Evolutionary conservation across 2,113 vertebrate species (phyloP).

Genomic region (Aramus guarauna): DNA sequence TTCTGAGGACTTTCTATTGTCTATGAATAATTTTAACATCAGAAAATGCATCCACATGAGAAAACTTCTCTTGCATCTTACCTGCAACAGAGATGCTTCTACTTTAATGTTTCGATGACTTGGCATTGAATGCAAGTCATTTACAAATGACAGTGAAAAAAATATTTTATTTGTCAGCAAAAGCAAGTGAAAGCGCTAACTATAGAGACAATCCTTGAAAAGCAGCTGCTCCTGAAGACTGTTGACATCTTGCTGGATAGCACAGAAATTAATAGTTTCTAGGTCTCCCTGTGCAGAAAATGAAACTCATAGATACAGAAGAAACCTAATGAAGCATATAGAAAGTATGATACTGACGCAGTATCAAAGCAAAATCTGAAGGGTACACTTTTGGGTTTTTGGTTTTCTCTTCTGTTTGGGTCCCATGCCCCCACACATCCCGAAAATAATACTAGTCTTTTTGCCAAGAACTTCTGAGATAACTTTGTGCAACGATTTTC

Average conservation of each 20-base stretch:
- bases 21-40: not conserved
- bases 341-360: not conserved
- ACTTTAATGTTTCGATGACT: not conserved
- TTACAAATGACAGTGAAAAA: not conserved
- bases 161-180: not conserved
- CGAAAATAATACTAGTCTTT: not conserved
- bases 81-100: not conserved
- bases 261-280: not conserved
- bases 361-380: not conserved
- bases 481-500: not conserved
- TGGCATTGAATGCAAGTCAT: not conserved
- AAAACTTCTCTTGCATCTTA: not conserved
- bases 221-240: not conserved
- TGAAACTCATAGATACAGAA: not conserved
- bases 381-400: not conserved
- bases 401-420: not conserved
- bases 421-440: accelerated
- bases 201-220: not conserved
- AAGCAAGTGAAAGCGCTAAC: not conserved
- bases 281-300: not conserved
- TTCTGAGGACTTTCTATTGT: not conserved
- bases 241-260: not conserved
- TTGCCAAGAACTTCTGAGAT: not conserved
- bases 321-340: not conserved
- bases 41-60: not conserved